Evolutionary conservation across 2,888 invertebrate genomes (phyloP), one percentile per base, ranked within the genome.

Genomic region (Boloria euphrosyne): DNA sequence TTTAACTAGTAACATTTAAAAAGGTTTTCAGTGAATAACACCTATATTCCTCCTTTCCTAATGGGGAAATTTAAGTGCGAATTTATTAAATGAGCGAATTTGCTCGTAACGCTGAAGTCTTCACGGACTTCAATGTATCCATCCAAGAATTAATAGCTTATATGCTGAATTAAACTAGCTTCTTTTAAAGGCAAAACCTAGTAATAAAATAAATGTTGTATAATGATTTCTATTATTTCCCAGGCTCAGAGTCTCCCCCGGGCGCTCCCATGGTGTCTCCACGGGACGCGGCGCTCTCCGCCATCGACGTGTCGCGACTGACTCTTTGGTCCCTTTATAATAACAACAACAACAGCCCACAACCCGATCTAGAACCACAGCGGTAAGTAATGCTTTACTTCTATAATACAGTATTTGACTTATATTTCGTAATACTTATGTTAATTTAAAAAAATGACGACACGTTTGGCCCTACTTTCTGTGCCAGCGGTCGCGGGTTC

Each of bases 241-340:
- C 75, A 89, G 91, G 87, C 49, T 89, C 92, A 0, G 90, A 90
- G 72, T 90, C 92, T 18, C 90, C 90, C 0, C 87, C 94, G 66
- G 80, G 93, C 80, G 76, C 92, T 84, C 80, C 93, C 75, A 80
- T 94, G 92, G 77, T 94, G 91, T 76, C 93, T 71, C 85, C 89
- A 0, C 79, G 93, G 78, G 92, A 87, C 80, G 91, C 81, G 0
- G 88, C 94, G 0, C 89, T 96, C 63, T 95, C 94, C 74, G 95
- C 95, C 13, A 88, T 96, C 67, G 96, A 97, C 82, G 94, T 96
- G 90, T 95, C 96, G 1, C 94, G 96, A 67, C 93, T 97, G 74
- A 95, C 96, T 0, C 91, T 97, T 27, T 97, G 96, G 96, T 96
- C 96, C 72, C 93, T 97, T 78, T 97, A 96, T 88, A 95, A 95